Conservation (phyloP, 2,888 invertebrate species). For the Asteroscopus sphinx region DNA sequence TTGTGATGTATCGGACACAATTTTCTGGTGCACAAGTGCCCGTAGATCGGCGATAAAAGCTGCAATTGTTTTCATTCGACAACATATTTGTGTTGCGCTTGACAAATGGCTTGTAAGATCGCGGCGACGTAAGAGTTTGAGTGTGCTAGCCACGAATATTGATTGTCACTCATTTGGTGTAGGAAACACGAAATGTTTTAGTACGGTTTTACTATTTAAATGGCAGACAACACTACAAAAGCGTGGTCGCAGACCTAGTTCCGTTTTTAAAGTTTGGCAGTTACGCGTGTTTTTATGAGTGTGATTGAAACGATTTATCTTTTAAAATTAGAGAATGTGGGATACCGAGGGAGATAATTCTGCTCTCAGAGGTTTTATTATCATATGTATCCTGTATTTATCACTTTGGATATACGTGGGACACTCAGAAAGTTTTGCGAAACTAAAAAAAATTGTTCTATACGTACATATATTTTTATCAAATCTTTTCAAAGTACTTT, state of each 20-base stretch:
- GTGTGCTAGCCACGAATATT: slow-evolving; percentile 52
- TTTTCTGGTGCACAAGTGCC: slow-evolving; percentile 54
- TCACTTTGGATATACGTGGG: too few relatives aligned
- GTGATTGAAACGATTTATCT: slow-evolving; percentile 17
- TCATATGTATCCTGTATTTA: too few relatives aligned
- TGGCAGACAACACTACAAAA: slow-evolving; percentile 10
- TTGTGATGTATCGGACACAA: slow-evolving; percentile 56
- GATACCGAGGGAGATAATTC: too few relatives aligned
- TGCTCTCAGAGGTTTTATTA: too few relatives aligned
- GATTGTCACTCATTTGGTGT: slow-evolving; percentile 53
- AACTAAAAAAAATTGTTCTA: too few relatives aligned
- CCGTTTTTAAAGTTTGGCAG: slow-evolving; percentile 28
- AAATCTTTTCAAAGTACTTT: too few relatives aligned
- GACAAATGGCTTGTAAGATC: slow-evolving; percentile 72
- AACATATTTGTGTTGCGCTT: slow-evolving; percentile 74
- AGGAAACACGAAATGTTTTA: slow-evolving; percentile 39
- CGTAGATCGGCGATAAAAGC: slow-evolving; percentile 65
- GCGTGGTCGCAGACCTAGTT: slow-evolving; percentile 23
- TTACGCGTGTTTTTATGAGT: slow-evolving; percentile 9
- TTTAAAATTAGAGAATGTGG: too few relatives aligned
- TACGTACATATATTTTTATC: too few relatives aligned
- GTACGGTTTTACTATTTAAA: slow-evolving; percentile 9
- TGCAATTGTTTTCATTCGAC: slow-evolving; percentile 77
- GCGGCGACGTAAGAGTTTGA: slow-evolving; percentile 63
- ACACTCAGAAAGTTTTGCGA: too few relatives aligned